phyloP scores from a whole-genome alignment of 2,888 invertebrate species.

The Aphidius colemani region DNA sequence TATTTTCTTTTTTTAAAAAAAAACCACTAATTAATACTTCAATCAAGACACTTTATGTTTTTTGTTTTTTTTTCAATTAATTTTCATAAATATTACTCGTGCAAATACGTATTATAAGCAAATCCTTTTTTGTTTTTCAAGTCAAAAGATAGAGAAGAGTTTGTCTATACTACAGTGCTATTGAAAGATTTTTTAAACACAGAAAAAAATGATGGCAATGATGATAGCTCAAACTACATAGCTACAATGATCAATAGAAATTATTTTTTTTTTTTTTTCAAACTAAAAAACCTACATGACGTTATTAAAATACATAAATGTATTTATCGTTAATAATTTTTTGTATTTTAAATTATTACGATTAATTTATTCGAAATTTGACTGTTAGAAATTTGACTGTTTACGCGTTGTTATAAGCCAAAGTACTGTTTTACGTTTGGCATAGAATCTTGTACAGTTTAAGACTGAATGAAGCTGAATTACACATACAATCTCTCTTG shows the following conservation, averaged over 20 bases:
- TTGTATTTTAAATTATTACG: too few relatives aligned
- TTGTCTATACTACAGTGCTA: slow-evolving; percentile 19
- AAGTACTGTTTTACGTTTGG: too few relatives aligned
- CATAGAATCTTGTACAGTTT: too few relatives aligned
- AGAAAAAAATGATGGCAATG: slow-evolving; percentile 24
- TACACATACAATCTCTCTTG: neutral
- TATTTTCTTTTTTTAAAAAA: slow-evolving; percentile 22
- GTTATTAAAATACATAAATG: too few relatives aligned
- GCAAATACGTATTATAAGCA: slow-evolving; percentile 29
- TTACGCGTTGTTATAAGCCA: too few relatives aligned
- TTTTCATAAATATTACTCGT: slow-evolving; percentile 28
- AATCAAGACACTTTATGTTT: slow-evolving; percentile 3
- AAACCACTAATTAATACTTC: neutral
- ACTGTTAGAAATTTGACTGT: too few relatives aligned
- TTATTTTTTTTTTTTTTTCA: slow-evolving; percentile 28
- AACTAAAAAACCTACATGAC: neutral
- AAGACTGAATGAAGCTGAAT: too few relatives aligned
- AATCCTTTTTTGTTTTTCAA: slow-evolving; percentile 29
- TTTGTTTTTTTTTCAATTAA: slow-evolving; percentile 8
- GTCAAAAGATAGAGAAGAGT: slow-evolving; percentile 20
- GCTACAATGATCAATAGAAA: slow-evolving; percentile 31
- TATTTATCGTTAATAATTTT: too few relatives aligned
- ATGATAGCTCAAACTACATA: slow-evolving; percentile 7
- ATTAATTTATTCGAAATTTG: too few relatives aligned
- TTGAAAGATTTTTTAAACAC: slow-evolving; percentile 18